Percentiles rank a stretch among this genome's conserved stretches.
These are phyloP conservation scores for Tholera decimalis DNA, from an alignment of 2,888 invertebrate genomes.

Conservation along the genomic window DNA sequence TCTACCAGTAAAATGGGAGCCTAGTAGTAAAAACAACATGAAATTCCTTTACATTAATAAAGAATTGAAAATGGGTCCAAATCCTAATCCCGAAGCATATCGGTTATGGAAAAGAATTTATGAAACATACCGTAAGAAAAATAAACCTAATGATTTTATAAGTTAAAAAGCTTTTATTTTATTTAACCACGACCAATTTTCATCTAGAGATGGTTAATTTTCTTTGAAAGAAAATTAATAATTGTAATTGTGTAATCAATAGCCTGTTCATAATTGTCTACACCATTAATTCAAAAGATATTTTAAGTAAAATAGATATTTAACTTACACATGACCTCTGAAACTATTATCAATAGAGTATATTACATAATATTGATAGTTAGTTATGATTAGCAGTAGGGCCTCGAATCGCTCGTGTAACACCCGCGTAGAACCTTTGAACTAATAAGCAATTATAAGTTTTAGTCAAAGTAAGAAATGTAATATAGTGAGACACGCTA, in stretches of 20 bases:
- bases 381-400: conserved; percentile 17
- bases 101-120: conserved; percentile 76
- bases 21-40: conserved; percentile 41
- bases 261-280: neutral
- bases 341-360: conserved; percentile 11
- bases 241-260: too few species aligned
- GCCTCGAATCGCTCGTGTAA: neutral
- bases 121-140: conserved; percentile 65
- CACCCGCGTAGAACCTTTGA: conserved; percentile 21
- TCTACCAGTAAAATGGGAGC: conserved; percentile 53
- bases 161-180: conserved; percentile 7
- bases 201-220: neutral
- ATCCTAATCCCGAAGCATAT: conserved; percentile 73
- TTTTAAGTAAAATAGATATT: neutral
- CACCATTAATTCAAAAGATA: neutral
- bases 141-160: conserved; percentile 57
- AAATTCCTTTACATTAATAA: conserved; percentile 76
- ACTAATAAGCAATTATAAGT: conserved; percentile 27
- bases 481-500: conserved; percentile 3
- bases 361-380: conserved; percentile 22
- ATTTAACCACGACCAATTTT: neutral
- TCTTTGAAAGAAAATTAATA: too few species aligned
- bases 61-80: conserved; percentile 71
- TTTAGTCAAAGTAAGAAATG: conserved; percentile 3
- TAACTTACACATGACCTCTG: conserved; percentile 9